phyloP scores from a whole-genome alignment of 2,888 invertebrate genomes.

The Torymus tubicola region DNA sequence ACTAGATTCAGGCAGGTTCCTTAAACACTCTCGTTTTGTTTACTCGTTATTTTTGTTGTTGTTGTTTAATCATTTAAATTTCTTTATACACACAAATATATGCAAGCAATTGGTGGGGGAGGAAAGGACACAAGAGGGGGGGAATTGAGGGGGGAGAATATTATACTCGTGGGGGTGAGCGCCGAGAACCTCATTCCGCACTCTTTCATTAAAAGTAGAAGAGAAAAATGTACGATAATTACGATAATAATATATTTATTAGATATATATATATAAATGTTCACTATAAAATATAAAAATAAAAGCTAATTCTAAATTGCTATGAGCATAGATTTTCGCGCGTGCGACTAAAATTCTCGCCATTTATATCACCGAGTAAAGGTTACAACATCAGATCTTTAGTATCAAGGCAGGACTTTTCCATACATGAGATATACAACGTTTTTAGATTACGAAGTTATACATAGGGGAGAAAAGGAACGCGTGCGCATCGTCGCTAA shows the following conservation, averaged over 20 bases:
- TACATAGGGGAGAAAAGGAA: neutral
- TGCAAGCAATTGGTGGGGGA: slow-evolving; percentile 46
- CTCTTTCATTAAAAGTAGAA: slow-evolving; percentile 11
- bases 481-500: neutral
- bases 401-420: slow-evolving; percentile 55
- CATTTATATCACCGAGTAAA: slow-evolving; percentile 50
- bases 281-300: slow-evolving; percentile 10
- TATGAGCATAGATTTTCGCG: slow-evolving; percentile 41
- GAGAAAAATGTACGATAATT: neutral
- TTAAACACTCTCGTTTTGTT: slow-evolving; percentile 47
- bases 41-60: slow-evolving; percentile 28
- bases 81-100: slow-evolving; percentile 32
- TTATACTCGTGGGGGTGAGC: slow-evolving; percentile 18
- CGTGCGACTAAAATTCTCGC: slow-evolving; percentile 16
- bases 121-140: neutral
- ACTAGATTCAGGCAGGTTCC: slow-evolving; percentile 68
- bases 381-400: slow-evolving; percentile 54
- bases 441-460: slow-evolving; percentile 8
- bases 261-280: no score
- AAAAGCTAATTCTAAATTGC: slow-evolving; percentile 41
- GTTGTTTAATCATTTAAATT: slow-evolving; percentile 32
- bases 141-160: slow-evolving; percentile 28
- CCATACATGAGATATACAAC: slow-evolving; percentile 27
- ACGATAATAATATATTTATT: slow-evolving; percentile 26
- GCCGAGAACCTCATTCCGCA: slow-evolving; percentile 35